Evolutionary conservation across 2,888 invertebrate genomes (phyloP), one percentile per base, ranked within the genome.

Genomic region (Xylocampa areola): DNA sequence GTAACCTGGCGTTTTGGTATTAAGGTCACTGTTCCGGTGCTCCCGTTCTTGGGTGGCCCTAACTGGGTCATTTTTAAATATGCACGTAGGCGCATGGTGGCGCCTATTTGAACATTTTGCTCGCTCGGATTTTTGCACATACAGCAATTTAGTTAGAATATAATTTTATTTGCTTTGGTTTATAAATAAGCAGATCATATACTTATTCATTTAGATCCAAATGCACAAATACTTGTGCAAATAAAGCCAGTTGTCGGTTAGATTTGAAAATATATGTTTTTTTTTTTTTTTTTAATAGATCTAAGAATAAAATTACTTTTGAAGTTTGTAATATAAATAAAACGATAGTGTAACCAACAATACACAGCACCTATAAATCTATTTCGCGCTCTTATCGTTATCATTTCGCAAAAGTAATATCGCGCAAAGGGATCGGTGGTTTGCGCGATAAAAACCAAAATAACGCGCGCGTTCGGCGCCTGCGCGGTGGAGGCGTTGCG

Each of bases 381-480:
- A 63, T 44, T 69, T 29, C 29, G 33, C 40, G 32, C 36, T 21
- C 32, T 60, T 74, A 78, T 66, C 67, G 72, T 77, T 82, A 84
- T 84, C 82, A 64, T 29, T 66, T 69, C 44, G 77, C 98, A 68
- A 98, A 98, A 96, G 97, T 97, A 94, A 94, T 85, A 85, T 86
- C 83, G 73, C 51, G 40, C 65, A 50, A 72, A 58, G 65, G 77
- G 73, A 88, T 88, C 84, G 80, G 69, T 58, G 39, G 69, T 77
- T 78, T 73, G 68, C 64, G 60, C 73, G 88, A 90, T 90, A 89
- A 84, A 77, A 83, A 82, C 85, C 84, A 85, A 89, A 90, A 87
- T 87, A 86, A 83, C 77, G 84, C 70, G 73, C 68, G 59, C 61
- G 57, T 40, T 57, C 67, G 72, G 76, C 92, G 91, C 92, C 87